These are phyloP conservation scores for Scyliorhinus canicula DNA, from an alignment of 2,797 vertebrate species.

Conservation along the genomic window DNA sequence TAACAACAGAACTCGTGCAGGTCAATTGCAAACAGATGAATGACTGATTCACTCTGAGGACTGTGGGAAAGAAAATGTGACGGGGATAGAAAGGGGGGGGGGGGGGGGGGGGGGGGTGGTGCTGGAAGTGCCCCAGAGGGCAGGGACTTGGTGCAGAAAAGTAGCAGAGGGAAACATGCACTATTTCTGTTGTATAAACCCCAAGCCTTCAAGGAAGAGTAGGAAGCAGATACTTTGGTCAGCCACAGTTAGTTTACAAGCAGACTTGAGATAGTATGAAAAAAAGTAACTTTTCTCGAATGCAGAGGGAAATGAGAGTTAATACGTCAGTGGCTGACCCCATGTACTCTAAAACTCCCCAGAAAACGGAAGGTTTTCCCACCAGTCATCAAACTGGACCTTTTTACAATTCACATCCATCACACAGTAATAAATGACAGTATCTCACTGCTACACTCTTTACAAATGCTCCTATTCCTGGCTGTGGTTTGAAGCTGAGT, in stretches of 20 bases:
- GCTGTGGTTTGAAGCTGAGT: slow-evolving; percentile 42
- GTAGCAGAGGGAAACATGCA: not conserved
- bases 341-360: not conserved
- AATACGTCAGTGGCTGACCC: not conserved
- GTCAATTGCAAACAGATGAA: not conserved
- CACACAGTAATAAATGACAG: not conserved
- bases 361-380: not conserved
- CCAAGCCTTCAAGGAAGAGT: not conserved
- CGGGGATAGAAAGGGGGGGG: not conserved
- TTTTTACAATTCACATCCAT: not conserved
- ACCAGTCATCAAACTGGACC: not conserved
- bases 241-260: not conserved
- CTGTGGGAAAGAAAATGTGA: not conserved
- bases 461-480: not conserved
- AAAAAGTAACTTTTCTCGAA: not conserved
- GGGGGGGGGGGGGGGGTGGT: too few relatives aligned
- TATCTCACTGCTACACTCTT: not conserved
- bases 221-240: not conserved
- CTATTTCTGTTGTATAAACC: not conserved
- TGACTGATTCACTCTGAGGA: not conserved
- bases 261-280: not conserved
- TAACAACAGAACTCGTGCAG: not conserved
- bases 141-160: not conserved
- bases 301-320: not conserved
- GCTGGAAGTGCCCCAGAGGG: not conserved